Conservation (phyloP, 2,113 vertebrate species). For the Carlito syrichta region DNA sequence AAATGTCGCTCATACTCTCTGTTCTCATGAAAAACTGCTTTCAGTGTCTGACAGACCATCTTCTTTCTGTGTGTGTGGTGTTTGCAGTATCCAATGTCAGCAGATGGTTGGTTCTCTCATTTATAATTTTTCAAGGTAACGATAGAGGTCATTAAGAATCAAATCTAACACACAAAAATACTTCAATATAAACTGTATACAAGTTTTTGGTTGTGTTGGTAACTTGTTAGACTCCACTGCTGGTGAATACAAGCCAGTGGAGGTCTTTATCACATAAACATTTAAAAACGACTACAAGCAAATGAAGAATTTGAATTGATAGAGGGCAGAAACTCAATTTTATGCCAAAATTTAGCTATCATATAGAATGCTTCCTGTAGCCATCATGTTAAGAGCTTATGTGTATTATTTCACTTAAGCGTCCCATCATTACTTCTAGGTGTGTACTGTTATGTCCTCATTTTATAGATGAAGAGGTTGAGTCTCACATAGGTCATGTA, state of each 20-base stretch:
- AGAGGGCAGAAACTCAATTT: not conserved
- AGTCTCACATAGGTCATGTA: not conserved
- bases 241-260: too few species aligned
- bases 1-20: not conserved
- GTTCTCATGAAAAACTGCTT: not conserved
- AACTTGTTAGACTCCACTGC: not conserved
- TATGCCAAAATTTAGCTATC: not conserved
- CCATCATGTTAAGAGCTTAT: not conserved
- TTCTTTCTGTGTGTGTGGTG: not conserved
- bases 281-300: slow-evolving; percentile 12
- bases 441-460: not conserved
- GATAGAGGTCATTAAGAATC: not conserved
- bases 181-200: not conserved
- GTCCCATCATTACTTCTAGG: not conserved
- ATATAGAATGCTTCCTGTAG: not conserved
- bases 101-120: not conserved
- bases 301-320: not conserved
- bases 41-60: not conserved
- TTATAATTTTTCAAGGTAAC: not conserved
- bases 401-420: not conserved
- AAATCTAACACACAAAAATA: not conserved
- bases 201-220: not conserved
- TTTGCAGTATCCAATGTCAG: not conserved
- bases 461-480: not conserved
- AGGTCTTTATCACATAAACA: not conserved